Conservation (phyloP, 2,113 vertebrate genomes). For the Stegostoma tigrinum region DNA sequence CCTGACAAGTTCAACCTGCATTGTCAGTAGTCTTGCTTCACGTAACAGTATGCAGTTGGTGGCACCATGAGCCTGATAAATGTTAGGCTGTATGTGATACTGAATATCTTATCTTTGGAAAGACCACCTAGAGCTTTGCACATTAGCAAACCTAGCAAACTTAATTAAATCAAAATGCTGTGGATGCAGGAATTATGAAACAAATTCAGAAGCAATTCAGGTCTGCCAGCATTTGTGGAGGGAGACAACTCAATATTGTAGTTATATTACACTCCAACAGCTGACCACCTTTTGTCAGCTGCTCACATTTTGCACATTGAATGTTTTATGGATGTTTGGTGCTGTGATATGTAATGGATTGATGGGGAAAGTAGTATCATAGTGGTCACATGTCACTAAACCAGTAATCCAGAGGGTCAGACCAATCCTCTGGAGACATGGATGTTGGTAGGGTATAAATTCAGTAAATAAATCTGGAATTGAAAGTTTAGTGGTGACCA, state of each 20-base stretch:
- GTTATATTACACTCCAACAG: neutral
- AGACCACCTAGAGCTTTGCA: neutral
- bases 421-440: too few relatives aligned
- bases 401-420: too few relatives aligned
- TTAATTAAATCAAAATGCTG: neutral
- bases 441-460: too few relatives aligned
- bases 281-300: slow-evolving; percentile 1
- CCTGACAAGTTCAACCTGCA: neutral
- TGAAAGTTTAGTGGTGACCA: too few relatives aligned
- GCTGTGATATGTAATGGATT: neutral
- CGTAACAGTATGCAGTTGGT: neutral
- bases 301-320: neutral
- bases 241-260: neutral
- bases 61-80: neutral
- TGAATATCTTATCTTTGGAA: neutral
- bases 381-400: too few relatives aligned
- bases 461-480: too few relatives aligned
- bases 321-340: neutral
- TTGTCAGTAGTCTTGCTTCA: neutral
- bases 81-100: neutral
- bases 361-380: too few relatives aligned
- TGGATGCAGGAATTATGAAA: too few relatives aligned
- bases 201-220: too few relatives aligned
- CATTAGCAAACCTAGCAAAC: neutral
- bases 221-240: too few relatives aligned